Percentiles rank a stretch among this genome's conserved stretches.
phyloP scores from a whole-genome alignment of 2,888 invertebrate genomes.

The Carcina quercana region DNA sequence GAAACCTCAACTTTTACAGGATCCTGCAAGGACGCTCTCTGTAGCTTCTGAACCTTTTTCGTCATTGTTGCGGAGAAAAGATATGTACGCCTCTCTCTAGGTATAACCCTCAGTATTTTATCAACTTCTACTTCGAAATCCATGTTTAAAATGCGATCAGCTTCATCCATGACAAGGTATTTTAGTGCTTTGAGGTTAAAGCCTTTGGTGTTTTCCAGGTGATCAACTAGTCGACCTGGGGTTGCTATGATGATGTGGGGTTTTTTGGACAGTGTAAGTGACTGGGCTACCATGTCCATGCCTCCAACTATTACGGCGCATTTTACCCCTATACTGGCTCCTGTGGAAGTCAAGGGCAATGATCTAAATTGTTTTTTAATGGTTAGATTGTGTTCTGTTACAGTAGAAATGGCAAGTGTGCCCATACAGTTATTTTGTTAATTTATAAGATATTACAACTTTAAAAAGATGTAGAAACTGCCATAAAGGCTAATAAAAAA shows the following conservation, averaged over 20 bases:
- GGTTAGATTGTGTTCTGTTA: no score
- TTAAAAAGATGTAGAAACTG: no score
- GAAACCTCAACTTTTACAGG: conserved; percentile 98
- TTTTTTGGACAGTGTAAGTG: conserved; percentile 92
- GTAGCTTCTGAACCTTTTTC: conserved; percentile 94
- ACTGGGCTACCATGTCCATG: conserved; percentile 98
- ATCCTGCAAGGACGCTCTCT: conserved; percentile 94
- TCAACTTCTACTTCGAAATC: conserved; percentile 99
- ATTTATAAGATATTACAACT: no score
- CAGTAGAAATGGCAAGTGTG: no score
- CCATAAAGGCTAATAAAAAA: no score
- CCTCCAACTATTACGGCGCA: conserved; percentile 98
- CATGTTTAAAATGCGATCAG: conserved; percentile 98
- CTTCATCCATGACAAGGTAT: conserved; percentile 98
- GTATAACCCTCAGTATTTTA: conserved; percentile 93
- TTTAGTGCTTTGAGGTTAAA: conserved; percentile 93
- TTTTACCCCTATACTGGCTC: conserved; percentile 93
- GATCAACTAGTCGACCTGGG: conserved; percentile 95
- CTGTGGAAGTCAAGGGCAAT: conserved; percentile 64
- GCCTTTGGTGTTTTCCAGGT: conserved; percentile 98
- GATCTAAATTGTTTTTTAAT: no score
- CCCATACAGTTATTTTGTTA: no score
- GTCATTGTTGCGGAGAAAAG: conserved; percentile 99
- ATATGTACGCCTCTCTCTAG: conserved; percentile 92
- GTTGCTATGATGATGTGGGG: conserved; percentile 98